These are phyloP conservation scores for Lucilia cuprina DNA, from an alignment of 1,140 invertebrate species.

Conservation along the genomic window DNA sequence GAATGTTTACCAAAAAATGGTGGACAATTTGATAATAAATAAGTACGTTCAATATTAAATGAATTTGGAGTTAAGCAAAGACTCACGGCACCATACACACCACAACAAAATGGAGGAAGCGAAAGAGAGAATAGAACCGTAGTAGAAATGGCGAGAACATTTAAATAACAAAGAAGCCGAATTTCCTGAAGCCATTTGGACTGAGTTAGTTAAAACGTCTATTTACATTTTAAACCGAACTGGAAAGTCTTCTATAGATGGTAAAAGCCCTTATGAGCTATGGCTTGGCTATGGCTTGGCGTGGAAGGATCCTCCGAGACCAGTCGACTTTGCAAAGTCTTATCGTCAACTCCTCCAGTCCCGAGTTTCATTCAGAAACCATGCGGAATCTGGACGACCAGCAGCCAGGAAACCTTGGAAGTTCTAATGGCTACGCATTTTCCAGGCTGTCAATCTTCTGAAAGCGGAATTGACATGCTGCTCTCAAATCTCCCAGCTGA, in stretches of 20 bases:
- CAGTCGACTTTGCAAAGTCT: too few relatives aligned
- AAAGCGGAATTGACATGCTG: too few relatives aligned
- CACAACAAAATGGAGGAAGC: conserved; percentile 54
- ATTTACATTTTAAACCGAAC: conserved; percentile 48
- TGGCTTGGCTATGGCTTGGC: too few relatives aligned
- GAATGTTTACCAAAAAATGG: conserved; percentile 49
- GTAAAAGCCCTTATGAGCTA: conserved; percentile 47
- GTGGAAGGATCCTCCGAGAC: too few relatives aligned
- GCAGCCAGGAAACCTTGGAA: too few relatives aligned
- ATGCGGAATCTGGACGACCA: too few relatives aligned
- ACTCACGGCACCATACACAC: conserved; percentile 54
- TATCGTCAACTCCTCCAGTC: too few relatives aligned
- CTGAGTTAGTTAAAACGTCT: conserved; percentile 47
- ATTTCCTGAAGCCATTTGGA: conserved; percentile 46
- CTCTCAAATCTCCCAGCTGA: too few relatives aligned
- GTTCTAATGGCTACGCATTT: too few relatives aligned
- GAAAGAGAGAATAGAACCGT: conserved; percentile 58
- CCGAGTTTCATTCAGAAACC: too few relatives aligned
- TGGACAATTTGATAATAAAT: conserved; percentile 53
- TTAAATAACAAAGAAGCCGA: conserved; percentile 46
- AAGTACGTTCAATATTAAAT: conserved; percentile 47
- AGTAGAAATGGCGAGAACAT: conserved; percentile 55
- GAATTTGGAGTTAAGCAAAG: conserved; percentile 47
- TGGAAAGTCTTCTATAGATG: conserved; percentile 45
- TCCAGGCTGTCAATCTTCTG: too few relatives aligned